A percentile compares a stretch with the other conserved stretches of the same genome.
phyloP scores from a whole-genome alignment of 2,888 invertebrate genomes.

The Callyntrura guangdongensis region DNA sequence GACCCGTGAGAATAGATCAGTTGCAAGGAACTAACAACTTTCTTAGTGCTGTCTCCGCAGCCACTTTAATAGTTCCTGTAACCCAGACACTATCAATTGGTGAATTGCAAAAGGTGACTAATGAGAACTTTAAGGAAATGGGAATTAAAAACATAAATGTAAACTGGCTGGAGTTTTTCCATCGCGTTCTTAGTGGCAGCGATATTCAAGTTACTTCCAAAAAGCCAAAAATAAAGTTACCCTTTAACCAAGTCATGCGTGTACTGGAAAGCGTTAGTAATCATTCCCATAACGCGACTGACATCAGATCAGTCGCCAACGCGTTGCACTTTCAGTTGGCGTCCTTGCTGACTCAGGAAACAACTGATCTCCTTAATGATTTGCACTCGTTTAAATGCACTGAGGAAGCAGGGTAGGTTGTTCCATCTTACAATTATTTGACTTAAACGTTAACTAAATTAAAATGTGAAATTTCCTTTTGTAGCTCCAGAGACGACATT shows the following conservation, averaged over 20 bases:
- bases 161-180: constrained; percentile 68
- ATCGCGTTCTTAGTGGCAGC: constrained; percentile 48
- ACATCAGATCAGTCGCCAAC: constrained; percentile 49
- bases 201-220: constrained; percentile 43
- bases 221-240: neutral
- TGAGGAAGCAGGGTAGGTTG: constrained; percentile 52
- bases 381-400: constrained; percentile 59
- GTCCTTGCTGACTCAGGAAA: constrained; percentile 57
- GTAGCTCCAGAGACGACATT: constrained; percentile 32
- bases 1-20: constrained; percentile 62
- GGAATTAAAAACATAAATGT: constrained; percentile 35
- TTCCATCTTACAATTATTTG: too few relatives aligned
- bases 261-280: neutral
- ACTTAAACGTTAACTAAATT: constrained; percentile 60
- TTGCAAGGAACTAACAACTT: constrained; percentile 30
- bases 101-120: constrained; percentile 55
- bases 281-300: too few relatives aligned
- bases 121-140: neutral
- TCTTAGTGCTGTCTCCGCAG: neutral
- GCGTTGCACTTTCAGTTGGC: constrained; percentile 61
- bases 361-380: constrained; percentile 63
- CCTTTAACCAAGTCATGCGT: constrained; percentile 25
- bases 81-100: neutral
- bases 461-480: neutral
- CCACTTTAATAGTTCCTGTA: neutral